A percentile compares a stretch with the other conserved stretches of the same genome.
Evolutionary conservation across 2,888 invertebrate genomes (phyloP).

Genomic region (Saturnia pavonia): DNA sequence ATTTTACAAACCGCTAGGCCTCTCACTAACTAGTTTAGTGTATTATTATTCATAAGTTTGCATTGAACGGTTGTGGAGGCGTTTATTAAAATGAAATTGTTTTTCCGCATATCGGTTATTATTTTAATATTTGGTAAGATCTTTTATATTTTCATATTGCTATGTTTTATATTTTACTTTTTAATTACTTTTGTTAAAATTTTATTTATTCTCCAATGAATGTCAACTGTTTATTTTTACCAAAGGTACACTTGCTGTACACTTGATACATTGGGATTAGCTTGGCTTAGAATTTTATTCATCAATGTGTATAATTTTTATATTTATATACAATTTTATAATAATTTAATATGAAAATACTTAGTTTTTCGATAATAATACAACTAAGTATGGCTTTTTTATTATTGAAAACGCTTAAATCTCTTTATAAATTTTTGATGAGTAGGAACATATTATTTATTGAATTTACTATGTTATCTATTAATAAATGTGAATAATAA

Average conservation of each 20-base stretch:
- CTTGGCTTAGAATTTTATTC: not conserved
- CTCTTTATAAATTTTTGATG: too few relatives aligned
- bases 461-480: too few relatives aligned
- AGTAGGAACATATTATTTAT: too few relatives aligned
- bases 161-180: not conserved
- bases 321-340: too few relatives aligned
- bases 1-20: constrained; percentile 4
- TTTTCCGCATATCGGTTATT: constrained; percentile 13
- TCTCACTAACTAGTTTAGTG: constrained; percentile 15
- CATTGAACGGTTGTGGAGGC: constrained; percentile 18
- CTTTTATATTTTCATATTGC: not conserved
- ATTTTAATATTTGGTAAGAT: constrained; percentile 22
- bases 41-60: not conserved
- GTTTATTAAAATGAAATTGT: constrained; percentile 19
- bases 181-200: not conserved
- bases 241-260: too few relatives aligned
- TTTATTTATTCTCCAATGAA: not conserved
- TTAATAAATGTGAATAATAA: too few relatives aligned
- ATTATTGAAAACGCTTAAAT: too few relatives aligned
- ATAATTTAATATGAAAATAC: too few relatives aligned
- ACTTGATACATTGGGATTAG: too few relatives aligned
- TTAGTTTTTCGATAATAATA: too few relatives aligned
- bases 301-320: not conserved
- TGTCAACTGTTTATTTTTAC: not conserved
- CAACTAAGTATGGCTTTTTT: too few relatives aligned